Evolutionary conservation across 2,113 vertebrate genomes (phyloP).

Genomic region (Chaetura pelagica): DNA sequence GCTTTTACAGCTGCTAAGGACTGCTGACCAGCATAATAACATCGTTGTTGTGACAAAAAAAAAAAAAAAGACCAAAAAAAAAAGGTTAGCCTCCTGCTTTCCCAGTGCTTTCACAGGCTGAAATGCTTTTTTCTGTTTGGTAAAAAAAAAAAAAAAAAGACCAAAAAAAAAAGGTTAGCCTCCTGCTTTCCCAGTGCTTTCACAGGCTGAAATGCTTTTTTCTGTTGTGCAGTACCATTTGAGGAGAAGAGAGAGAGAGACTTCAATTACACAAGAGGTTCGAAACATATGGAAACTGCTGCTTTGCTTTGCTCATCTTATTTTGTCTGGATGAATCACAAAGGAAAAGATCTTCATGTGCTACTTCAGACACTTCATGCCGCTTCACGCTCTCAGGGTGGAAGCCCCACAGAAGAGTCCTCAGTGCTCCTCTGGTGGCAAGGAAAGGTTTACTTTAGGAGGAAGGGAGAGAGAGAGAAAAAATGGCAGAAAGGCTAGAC

Average conservation of each 20-base stretch:
- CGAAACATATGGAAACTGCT: neutral
- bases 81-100: neutral
- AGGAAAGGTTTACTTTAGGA: neutral
- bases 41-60: neutral
- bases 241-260: neutral
- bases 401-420: neutral
- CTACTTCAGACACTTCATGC: neutral
- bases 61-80: neutral
- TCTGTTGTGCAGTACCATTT: neutral
- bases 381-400: neutral
- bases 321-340: neutral
- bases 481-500: neutral
- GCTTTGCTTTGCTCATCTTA: neutral
- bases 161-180: neutral
- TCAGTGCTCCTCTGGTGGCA: neutral
- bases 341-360: neutral
- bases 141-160: neutral
- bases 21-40: slow-evolving; percentile 15
- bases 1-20: neutral
- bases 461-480: neutral
- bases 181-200: neutral
- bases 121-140: neutral
- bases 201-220: neutral
- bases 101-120: neutral
- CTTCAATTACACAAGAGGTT: neutral